Evolutionary conservation across 2,797 vertebrate species (phyloP).

Genomic region (Hemitrygon akajei): DNA sequence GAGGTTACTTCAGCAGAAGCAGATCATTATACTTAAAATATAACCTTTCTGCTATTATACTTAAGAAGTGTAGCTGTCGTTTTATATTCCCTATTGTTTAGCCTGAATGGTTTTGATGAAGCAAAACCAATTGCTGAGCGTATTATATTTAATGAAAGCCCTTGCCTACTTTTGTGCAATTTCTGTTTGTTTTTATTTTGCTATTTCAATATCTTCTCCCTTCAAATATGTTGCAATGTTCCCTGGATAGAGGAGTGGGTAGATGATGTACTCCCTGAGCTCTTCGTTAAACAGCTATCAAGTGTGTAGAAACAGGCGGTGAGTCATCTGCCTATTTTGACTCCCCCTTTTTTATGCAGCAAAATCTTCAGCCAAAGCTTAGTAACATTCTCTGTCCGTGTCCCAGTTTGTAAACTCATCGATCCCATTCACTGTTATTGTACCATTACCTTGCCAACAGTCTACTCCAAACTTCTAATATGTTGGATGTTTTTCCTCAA

Average conservation of each 20-base stretch:
- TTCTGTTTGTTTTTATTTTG: neutral
- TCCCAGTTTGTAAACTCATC: neutral
- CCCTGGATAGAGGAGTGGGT: neutral
- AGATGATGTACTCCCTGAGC: neutral
- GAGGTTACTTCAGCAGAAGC: neutral
- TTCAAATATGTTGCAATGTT: neutral
- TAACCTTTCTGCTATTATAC: neutral
- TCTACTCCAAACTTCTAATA: neutral
- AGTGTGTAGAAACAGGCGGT: neutral
- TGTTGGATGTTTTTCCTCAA: neutral
- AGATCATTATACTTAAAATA: neutral
- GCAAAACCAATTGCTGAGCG: neutral
- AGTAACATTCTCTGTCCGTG: neutral
- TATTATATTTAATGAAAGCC: neutral
- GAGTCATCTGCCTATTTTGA: neutral
- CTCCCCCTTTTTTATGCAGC: neutral
- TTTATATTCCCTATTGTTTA: neutral
- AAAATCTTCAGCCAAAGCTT: neutral
- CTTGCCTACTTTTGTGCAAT: neutral
- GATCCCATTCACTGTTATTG: neutral
- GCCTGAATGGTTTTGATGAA: neutral
- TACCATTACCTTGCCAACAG: neutral
- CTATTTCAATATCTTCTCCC: neutral
- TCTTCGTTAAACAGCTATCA: neutral
- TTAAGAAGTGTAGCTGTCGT: neutral